Evolutionary conservation across 2,113 vertebrate genomes (phyloP), one percentile per base, ranked within the genome.

Genomic region (Mungos mungo): DNA sequence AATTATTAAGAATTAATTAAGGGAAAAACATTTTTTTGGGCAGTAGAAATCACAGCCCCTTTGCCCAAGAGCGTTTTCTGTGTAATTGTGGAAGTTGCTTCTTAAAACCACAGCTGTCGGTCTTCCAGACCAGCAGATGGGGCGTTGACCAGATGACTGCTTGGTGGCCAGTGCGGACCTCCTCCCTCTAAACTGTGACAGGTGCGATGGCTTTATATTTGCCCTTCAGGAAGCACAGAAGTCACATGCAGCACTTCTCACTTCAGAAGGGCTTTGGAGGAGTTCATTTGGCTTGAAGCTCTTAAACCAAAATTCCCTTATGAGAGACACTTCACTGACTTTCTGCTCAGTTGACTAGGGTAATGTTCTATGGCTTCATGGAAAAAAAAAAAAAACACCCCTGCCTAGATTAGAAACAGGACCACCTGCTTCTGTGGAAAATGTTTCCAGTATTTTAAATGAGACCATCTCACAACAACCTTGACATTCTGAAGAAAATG

Each of bases 1-100:
- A 84, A 41, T 69, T 82, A 93, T 72, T 45, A 82, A 91, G 31
- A 91, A 95, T 74, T 86, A 93, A 77, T 45, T 69, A 35, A 25
- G 21, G 16, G 21, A 33, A 93, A 93, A 92, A 38, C 35, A 19
- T 15, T 33, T 41, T 89, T 85, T 19, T 5, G 25, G 41, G 19
- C 1, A 27, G 41, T 35, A 87, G 6, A 72, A 19, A 92, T 92
- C 50, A 71, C 5, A 88, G 52, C 4, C 31, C 29, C 90, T 41
- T 41, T 60, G 29, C 35, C 76, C 86, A 50, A 72, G 5, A 52
- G 29, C 25, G 45, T 72, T 88, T 93, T 68, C 52, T 80, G 27
- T 27, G 23, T 74, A 57, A 29, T 33, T 80, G 47, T 47, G n/a
- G 54, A 82, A 63, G 79, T 81, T 89, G 38, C 10, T 76, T 94